Evolutionary conservation across 2,113 vertebrate species (phyloP), one percentile per base, ranked within the genome.

Genomic region (Haemorhous mexicanus): DNA sequence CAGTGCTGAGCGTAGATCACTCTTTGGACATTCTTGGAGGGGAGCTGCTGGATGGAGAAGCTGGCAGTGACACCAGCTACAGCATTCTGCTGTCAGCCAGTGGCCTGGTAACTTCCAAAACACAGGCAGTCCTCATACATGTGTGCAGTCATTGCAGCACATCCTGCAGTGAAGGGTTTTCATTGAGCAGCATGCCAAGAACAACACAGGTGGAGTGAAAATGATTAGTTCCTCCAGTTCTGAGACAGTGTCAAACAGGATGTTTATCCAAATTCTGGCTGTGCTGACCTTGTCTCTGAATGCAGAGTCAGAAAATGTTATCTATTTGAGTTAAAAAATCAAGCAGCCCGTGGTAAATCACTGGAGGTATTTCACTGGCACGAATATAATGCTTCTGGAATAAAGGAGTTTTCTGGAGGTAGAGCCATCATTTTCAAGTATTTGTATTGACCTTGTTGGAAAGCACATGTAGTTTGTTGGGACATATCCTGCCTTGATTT

Each of bases 1-100:
- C 33, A 16, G 22, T 17, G 22, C 12, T 23, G 24, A 30, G 17
- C 0, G 0, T 21, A 50, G 16, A 28, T 59, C 30, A n/a, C 9
- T 7, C 39, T 80, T 39, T 8, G 19, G 46, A 30, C 7, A 0
- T 9, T 35, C 37, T 16, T 13, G 37, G 23, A 68, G 19, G 20
- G 30, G 55, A 73, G 33, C 47, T 41, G 69, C 28, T 15, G 59
- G 9, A 24, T 18, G 12, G 53, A 49, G 69, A 72, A 87, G 39
- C 43, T 27, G 68, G 35, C 24, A 37, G 53, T 10, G 35, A 35
- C 21, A 35, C 17, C 43, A 32, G 22, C 55, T 46, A 21, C 46
- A 69, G 58, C 61, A 21, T 28, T n/a, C 70, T 55, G 27, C n/a
- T 20, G 23, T 33, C 63, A 75, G 56, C 30, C 37, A 32, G 32